A percentile compares a stretch with the other conserved stretches of the same genome.
Conservation (phyloP, 1,140 invertebrate species). For the Lucilia cuprina region DNA sequence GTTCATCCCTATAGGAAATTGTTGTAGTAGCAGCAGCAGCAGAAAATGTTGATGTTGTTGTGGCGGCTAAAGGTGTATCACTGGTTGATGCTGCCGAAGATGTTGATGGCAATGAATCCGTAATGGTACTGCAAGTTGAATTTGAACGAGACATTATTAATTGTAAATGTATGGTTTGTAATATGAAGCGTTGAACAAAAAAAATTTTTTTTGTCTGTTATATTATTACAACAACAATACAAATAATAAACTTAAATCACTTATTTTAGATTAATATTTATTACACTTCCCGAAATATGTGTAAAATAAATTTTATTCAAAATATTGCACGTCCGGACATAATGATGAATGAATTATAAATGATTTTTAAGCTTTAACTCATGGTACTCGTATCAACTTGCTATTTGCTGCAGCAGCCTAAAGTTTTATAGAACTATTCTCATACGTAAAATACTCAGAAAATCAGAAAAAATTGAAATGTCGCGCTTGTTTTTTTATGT, state of each 20-base stretch:
- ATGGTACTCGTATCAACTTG: neutral
- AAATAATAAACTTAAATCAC: neutral
- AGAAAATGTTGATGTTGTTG: neutral
- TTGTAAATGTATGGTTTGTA: neutral
- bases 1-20: conserved; percentile 45
- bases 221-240: neutral
- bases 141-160: conserved; percentile 39
- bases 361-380: neutral
- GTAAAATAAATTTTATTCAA: neutral
- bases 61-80: neutral
- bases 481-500: neutral
- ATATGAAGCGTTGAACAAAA: neutral
- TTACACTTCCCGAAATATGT: conserved; percentile 22
- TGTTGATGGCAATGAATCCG: conserved; percentile 36
- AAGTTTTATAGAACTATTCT: neutral
- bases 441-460: neutral
- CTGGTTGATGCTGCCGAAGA: conserved; percentile 31
- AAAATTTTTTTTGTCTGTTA: neutral
- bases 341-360: conserved; percentile 30
- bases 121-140: conserved; percentile 40
- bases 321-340: conserved; percentile 32
- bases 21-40: conserved; percentile 35
- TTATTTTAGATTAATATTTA: neutral
- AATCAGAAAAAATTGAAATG: neutral
- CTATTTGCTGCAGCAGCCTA: neutral